Evolutionary conservation across 2,113 vertebrate genomes (phyloP).

Genomic region (Vombatus ursinus): DNA sequence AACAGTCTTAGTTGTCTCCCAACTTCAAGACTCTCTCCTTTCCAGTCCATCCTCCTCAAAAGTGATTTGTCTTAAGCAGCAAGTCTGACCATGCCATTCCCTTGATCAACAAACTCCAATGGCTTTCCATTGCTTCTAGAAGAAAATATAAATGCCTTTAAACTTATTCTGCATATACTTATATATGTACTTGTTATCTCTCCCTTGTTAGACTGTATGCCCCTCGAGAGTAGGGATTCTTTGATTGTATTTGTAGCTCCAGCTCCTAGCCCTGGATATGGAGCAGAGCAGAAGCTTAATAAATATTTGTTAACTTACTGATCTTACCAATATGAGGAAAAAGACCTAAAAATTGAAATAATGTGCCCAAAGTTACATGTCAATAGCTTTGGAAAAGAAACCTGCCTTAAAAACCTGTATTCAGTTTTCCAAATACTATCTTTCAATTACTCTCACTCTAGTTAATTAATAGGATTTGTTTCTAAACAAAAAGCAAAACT

Average conservation of each 20-base stretch:
- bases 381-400: background rate
- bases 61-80: background rate
- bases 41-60: background rate
- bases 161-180: background rate
- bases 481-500: background rate
- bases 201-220: background rate
- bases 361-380: background rate
- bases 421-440: slow-evolving; percentile 25
- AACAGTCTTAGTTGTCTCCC: background rate
- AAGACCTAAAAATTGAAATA: background rate
- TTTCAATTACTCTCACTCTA: slow-evolving; percentile 4
- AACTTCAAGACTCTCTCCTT: background rate
- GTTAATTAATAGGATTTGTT: background rate
- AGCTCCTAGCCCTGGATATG: background rate
- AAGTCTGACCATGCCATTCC: background rate
- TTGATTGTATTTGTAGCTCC: background rate
- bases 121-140: background rate
- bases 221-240: background rate
- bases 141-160: background rate
- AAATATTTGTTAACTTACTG: background rate
- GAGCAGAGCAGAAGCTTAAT: background rate
- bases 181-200: background rate
- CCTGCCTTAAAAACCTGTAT: background rate
- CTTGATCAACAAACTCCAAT: background rate
- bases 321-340: background rate